A percentile compares a stretch with the other conserved stretches of the same genome.
Conservation (phyloP, 2,113 vertebrate genomes). For the Clinocottus analis region DNA sequence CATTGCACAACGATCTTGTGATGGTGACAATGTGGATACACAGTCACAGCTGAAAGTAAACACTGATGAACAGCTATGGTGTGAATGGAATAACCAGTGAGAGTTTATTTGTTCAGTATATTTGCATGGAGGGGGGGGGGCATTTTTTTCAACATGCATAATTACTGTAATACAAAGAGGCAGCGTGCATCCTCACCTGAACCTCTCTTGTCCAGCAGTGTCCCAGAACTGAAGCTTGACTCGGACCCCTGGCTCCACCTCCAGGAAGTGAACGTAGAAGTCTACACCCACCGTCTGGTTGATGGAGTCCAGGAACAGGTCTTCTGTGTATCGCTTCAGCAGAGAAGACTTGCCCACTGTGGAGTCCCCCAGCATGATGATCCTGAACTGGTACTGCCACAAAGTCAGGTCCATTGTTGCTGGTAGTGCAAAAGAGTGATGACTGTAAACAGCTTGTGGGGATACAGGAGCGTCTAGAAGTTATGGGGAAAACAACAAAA, state of each 20-base stretch:
- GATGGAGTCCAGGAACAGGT: slow-evolving; percentile 82
- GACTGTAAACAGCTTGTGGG: not conserved
- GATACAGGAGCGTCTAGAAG: not conserved
- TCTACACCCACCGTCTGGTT: slow-evolving; percentile 89
- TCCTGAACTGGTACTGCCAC: slow-evolving; percentile 91
- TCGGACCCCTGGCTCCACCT: slow-evolving; percentile 83
- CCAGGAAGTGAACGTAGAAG: slow-evolving; percentile 89
- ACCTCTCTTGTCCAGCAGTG: slow-evolving; percentile 90
- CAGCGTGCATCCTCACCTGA: slow-evolving; percentile 81
- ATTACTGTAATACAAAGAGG: not conserved
- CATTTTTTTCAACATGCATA: not conserved
- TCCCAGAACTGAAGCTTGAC: slow-evolving; percentile 94
- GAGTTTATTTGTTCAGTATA: slow-evolving; percentile 27
- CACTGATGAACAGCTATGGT: slow-evolving; percentile 26
- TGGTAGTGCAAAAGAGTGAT: not conserved
- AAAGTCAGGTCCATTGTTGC: slow-evolving; percentile 82
- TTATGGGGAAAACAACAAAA: not conserved
- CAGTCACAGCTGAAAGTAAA: slow-evolving; percentile 28
- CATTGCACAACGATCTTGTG: slow-evolving; percentile 5
- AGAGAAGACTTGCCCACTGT: slow-evolving; percentile 90
- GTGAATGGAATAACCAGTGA: slow-evolving; percentile 8
- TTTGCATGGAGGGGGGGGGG: slow-evolving; percentile 9
- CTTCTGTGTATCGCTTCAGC: slow-evolving; percentile 86
- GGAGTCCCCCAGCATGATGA: slow-evolving; percentile 91
- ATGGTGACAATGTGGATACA: slow-evolving; percentile 19